Percentiles rank a stretch among this genome's conserved stretches.
Conservation (phyloP, 1,140 invertebrate genomes). For the Drosophila mojavensis region DNA sequence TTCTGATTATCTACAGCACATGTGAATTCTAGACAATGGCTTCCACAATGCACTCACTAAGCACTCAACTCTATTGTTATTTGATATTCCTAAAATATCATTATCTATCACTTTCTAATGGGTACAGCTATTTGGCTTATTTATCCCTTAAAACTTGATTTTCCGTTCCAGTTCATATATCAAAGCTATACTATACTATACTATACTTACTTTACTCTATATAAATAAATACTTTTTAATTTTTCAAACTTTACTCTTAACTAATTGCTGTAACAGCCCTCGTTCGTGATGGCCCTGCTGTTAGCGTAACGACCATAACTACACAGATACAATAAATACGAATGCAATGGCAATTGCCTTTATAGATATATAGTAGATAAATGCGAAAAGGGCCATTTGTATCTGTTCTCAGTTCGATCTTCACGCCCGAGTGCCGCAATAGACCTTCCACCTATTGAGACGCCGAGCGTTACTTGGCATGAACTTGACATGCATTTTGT, state of each 20-base stretch:
- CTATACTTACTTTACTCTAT: too few relatives aligned
- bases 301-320: slow-evolving; percentile 10
- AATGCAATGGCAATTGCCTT: slow-evolving; percentile 5
- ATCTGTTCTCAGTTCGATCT: slow-evolving; percentile 64
- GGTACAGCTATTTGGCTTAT: not conserved
- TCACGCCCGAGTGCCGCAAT: slow-evolving; percentile 66
- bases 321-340: slow-evolving; percentile 23
- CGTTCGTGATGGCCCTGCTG: slow-evolving; percentile 16
- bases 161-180: too few relatives aligned
- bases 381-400: slow-evolving; percentile 23
- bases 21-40: too few relatives aligned
- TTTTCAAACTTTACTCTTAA: not conserved
- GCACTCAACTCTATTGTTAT: not conserved
- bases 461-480: slow-evolving; percentile 29
- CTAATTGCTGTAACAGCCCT: slow-evolving; percentile 1
- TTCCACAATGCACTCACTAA: not conserved
- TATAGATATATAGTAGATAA: slow-evolving; percentile 16
- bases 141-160: not conserved
- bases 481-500: slow-evolving; percentile 77
- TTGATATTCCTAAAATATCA: too few relatives aligned
- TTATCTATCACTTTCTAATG: too few relatives aligned
- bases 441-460: slow-evolving; percentile 54
- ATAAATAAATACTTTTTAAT: too few relatives aligned
- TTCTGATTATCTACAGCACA: too few relatives aligned
- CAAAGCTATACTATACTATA: too few relatives aligned